Conservation (phyloP, 2,113 vertebrate species). For the Isichthys henryi region DNA sequence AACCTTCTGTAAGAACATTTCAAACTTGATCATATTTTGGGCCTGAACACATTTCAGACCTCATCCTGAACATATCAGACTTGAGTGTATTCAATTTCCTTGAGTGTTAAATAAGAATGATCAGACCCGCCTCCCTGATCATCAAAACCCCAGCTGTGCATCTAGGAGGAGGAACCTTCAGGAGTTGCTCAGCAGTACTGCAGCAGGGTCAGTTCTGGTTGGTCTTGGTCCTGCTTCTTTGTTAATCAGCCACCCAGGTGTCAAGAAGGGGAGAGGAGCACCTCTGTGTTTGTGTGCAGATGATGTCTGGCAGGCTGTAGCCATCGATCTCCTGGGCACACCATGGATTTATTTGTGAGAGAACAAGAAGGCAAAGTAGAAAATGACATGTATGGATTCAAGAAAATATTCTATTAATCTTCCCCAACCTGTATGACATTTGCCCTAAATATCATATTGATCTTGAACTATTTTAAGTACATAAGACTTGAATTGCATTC, state of each 20-base stretch:
- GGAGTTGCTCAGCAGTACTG: background rate
- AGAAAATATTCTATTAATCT: conserved; percentile 27
- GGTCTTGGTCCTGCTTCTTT: background rate
- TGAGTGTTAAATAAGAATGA: background rate
- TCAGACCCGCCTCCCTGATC: background rate
- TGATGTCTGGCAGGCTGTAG: background rate
- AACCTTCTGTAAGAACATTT: background rate
- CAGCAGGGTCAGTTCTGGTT: background rate
- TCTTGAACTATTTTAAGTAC: conserved; percentile 17
- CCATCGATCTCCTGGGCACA: background rate
- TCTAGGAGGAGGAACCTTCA: background rate
- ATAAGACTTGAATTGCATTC: conserved; percentile 16
- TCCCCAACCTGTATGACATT: conserved; percentile 11
- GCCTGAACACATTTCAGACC: too few relatives aligned
- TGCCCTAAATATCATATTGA: conserved; percentile 28
- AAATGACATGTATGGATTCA: conserved; percentile 20
- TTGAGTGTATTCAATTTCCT: background rate
- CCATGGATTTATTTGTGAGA: background rate
- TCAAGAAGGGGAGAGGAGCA: background rate
- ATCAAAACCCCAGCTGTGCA: background rate
- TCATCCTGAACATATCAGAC: background rate
- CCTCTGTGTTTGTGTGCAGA: background rate
- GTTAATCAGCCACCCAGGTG: background rate
- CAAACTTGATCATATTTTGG: background rate
- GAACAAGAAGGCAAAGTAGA: background rate